Conservation (phyloP, 2,797 vertebrate species). For the Schizopygopsis pylzovi region DNA sequence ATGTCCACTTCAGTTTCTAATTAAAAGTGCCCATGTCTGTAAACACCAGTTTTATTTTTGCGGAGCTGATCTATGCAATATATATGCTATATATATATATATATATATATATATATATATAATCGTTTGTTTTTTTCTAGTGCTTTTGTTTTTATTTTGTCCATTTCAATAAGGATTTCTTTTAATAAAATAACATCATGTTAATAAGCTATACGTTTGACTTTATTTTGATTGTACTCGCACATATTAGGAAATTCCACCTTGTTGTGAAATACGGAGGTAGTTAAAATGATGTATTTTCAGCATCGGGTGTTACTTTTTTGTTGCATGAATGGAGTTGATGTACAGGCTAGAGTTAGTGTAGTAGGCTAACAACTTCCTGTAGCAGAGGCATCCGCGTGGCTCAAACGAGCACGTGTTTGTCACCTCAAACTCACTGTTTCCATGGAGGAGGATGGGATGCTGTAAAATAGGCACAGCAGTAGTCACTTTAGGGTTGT, state of each 20-base stretch:
- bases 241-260: slow-evolving; percentile 4
- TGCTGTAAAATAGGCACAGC: slow-evolving; percentile 14
- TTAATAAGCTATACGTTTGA: slow-evolving; percentile 7
- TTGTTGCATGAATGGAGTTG: slow-evolving; percentile 38
- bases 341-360: slow-evolving; percentile 67
- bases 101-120: no score
- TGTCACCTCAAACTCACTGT: slow-evolving; percentile 70
- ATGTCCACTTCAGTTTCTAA: slow-evolving; percentile 50
- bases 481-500: not conserved
- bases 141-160: slow-evolving; percentile 70
- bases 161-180: slow-evolving; percentile 72
- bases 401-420: slow-evolving; percentile 46
- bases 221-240: slow-evolving; percentile 22
- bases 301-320: not conserved
- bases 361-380: slow-evolving; percentile 72
- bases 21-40: slow-evolving; percentile 64
- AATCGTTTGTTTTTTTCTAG: slow-evolving; percentile 60
- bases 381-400: slow-evolving; percentile 67
- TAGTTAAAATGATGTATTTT: not conserved
- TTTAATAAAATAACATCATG: slow-evolving; percentile 73
- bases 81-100: slow-evolving; percentile 60
- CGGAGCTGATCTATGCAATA: slow-evolving; percentile 82
- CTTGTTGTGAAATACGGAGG: not conserved
- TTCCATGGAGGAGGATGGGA: slow-evolving; percentile 68
- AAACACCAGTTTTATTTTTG: slow-evolving; percentile 65